phyloP scores from a whole-genome alignment of 2,797 vertebrate species.

The Sebastes miniatus region DNA sequence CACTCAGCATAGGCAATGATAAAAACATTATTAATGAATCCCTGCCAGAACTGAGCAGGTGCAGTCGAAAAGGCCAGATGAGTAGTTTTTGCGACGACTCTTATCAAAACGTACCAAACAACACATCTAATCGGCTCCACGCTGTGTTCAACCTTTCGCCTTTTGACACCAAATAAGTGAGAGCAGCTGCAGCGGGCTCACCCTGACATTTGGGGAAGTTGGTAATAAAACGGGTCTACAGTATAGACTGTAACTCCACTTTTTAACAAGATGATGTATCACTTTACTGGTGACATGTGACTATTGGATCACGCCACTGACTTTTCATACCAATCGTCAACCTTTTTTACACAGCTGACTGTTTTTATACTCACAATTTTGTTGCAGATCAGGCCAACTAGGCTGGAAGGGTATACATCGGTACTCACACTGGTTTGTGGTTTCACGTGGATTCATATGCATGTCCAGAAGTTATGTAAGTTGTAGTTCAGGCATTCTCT shows the following conservation, averaged over 20 bases:
- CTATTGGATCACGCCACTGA: background rate
- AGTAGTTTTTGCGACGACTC: constrained; percentile 38
- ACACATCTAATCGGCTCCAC: constrained; percentile 36
- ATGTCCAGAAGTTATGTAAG: background rate
- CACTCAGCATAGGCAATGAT: background rate
- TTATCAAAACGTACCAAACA: constrained; percentile 32
- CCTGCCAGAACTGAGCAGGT: constrained; percentile 42
- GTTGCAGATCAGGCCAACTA: background rate
- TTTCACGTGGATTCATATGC: background rate
- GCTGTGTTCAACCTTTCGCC: constrained; percentile 56
- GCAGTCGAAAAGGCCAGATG: constrained; percentile 46
- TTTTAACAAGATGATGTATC: constrained; percentile 10
- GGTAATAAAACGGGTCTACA: constrained; percentile 3
- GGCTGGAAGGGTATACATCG: too few relatives aligned
- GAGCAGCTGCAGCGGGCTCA: constrained; percentile 39
- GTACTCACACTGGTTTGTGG: too few relatives aligned
- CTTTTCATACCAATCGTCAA: too few relatives aligned
- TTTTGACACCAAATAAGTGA: constrained; percentile 53
- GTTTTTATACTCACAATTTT: background rate
- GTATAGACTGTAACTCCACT: background rate
- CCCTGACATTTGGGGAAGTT: constrained; percentile 42
- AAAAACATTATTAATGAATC: constrained; percentile 27
- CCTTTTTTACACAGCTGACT: too few relatives aligned
- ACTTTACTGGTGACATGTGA: background rate
- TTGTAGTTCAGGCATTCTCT: background rate